Conservation (phyloP, 2,113 vertebrate genomes). For the Takifugu bimaculatus region DNA sequence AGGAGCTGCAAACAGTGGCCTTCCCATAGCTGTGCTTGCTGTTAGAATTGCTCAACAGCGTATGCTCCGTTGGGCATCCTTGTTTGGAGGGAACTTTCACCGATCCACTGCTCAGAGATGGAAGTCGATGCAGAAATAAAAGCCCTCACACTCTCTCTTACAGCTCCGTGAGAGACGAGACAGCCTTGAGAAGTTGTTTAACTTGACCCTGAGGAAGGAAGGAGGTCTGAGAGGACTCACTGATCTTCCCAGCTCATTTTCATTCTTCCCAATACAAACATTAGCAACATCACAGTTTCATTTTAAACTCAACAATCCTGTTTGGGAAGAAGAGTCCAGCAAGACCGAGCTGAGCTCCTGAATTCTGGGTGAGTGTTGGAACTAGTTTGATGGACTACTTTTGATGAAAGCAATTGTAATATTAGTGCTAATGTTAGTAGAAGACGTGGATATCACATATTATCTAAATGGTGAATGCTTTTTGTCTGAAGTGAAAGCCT, state of each 20-base stretch:
- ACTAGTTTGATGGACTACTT: not conserved
- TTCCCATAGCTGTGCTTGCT: slow-evolving; percentile 35
- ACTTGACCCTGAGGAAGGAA: slow-evolving; percentile 26
- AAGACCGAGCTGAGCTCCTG: not conserved
- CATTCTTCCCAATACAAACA: slow-evolving; percentile 27
- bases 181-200: slow-evolving; percentile 25
- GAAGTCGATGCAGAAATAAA: not conserved
- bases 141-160: slow-evolving; percentile 5
- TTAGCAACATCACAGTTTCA: slow-evolving; percentile 3
- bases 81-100: too few relatives aligned
- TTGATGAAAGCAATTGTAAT: too few relatives aligned
- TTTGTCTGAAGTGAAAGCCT: too few relatives aligned
- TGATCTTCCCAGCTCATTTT: not conserved
- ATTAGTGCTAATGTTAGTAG: too few relatives aligned
- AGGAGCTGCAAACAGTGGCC: not conserved
- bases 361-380: slow-evolving; percentile 44
- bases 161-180: not conserved
- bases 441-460: too few relatives aligned
- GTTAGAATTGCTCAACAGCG: not conserved
- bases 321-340: slow-evolving; percentile 6
- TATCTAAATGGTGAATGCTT: too few relatives aligned
- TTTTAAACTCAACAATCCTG: slow-evolving; percentile 9
- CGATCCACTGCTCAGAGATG: too few relatives aligned
- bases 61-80: too few relatives aligned
- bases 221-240: slow-evolving; percentile 23